Evolutionary conservation across 23 tunicate genomes (phyloP).

Genomic region (Oikopleura dioica): DNA sequence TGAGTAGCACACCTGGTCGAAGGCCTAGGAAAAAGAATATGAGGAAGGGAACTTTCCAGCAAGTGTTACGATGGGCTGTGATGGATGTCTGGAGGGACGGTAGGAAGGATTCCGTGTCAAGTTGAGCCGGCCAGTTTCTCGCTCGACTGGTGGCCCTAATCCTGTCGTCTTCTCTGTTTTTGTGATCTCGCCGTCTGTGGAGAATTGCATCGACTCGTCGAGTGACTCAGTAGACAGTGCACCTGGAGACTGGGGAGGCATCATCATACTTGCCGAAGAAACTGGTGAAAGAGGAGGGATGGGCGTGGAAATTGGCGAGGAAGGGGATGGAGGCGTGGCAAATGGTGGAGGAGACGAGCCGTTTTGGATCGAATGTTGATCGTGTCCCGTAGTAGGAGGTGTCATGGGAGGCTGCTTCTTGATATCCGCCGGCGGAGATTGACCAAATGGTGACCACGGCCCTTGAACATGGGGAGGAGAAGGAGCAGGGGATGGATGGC

Average conservation of each 20-base stretch:
- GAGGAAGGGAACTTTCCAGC: neutral
- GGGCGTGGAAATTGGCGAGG: too few species aligned
- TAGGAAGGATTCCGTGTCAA: constrained; percentile 2
- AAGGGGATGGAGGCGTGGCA: too few species aligned
- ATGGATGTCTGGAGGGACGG: constrained; percentile 2
- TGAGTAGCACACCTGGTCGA: constrained; percentile 56
- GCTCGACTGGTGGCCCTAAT: constrained; percentile 4
- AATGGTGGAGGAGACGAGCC: too few species aligned
- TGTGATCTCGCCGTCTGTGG: neutral
- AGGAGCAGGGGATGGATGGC: too few species aligned
- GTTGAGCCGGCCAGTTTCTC: constrained; percentile 6
- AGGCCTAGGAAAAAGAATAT: constrained; percentile 14
- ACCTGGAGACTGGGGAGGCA: neutral
- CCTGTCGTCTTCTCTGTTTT: neutral
- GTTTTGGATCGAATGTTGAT: too few species aligned
- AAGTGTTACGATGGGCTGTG: neutral
- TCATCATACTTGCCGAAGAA: too few species aligned
- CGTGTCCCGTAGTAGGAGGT: too few species aligned
- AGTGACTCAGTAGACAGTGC: constrained; percentile 1
- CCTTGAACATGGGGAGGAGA: too few species aligned
- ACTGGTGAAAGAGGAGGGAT: too few species aligned
- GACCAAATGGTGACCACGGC: too few species aligned
- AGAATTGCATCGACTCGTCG: neutral
- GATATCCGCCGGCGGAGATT: too few species aligned
- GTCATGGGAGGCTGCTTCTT: too few species aligned